Conservation (phyloP, 2,888 invertebrate species). For the Alentia gelatinosa region DNA sequence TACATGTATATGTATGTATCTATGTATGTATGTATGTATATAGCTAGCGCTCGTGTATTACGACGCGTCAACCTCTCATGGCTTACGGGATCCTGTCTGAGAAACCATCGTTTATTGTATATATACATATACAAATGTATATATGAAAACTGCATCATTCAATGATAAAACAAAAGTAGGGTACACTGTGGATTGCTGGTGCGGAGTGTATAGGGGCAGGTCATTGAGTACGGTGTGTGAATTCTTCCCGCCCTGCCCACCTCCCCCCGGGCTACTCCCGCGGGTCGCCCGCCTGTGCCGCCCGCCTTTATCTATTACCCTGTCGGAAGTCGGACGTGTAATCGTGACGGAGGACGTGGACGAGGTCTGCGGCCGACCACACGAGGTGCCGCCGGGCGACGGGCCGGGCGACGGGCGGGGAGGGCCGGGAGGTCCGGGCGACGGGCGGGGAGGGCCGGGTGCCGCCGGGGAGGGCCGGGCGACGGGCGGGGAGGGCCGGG, state of each 20-base stretch:
- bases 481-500: too few species aligned
- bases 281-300: background rate
- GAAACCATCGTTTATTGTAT: too few species aligned
- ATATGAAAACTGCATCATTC: too few species aligned
- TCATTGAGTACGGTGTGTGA: background rate
- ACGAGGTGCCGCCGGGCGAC: background rate
- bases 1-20: slow-evolving; percentile 13
- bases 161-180: too few species aligned
- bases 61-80: too few species aligned
- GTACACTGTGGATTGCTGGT: too few species aligned
- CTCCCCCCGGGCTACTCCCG: background rate
- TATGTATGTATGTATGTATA: background rate
- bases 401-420: background rate
- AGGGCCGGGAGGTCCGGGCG: background rate
- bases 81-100: too few species aligned
- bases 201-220: too few species aligned
- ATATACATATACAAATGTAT: too few species aligned
- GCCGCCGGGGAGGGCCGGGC: too few species aligned
- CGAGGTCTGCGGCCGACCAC: background rate
- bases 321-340: background rate
- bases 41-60: too few species aligned
- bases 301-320: slow-evolving; percentile 4
- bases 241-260: too few species aligned
- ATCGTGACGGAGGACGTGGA: background rate
- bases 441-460: background rate